Evolutionary conservation across 2,797 vertebrate genomes (phyloP), one percentile per base, ranked within the genome.

Genomic region (Oceanodroma leucorhoa): DNA sequence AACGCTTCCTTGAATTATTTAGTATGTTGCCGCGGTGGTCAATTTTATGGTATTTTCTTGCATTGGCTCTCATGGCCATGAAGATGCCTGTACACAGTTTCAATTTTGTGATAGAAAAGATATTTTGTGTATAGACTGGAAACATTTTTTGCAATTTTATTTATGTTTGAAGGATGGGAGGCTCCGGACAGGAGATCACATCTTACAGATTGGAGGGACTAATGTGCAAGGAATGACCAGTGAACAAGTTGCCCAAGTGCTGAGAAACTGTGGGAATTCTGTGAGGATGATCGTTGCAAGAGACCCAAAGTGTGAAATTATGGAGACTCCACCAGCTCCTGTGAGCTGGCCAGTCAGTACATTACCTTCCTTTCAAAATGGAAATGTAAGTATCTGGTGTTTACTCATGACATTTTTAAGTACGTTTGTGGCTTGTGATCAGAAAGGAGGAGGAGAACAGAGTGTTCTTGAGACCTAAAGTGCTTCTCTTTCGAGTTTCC

Each of bases 201-300:
- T 99, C 97, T 95, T 99, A 26, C 97, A 98, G 85, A 99, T 99
- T 26, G 99, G 99, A 51, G 96, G 96, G 21, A 99, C 98, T n/a
- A 98, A 99, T 32, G 99, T 99, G 20, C 98, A 97, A 22, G 99
- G 99, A 24, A 98, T 99, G 98, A 98, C 85, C 96, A 99, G 99
- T 5, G 99, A 99, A 93, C 99, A 99, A 94, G 99, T 99, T 10
- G 99, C 99, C 8, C 98, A 98, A 80, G 99, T 99, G 82, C 97
- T 99, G 86, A 99, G 99, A 89, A 98, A 97, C 43, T 99, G 99
- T 20, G 99, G 99, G 55, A 99, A 98, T 94, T 97, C 95, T 2
- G 99, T 99, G 67, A 97, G 97, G 91, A 99, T 99, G 99, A 94
- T 99, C 1, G 97, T 99, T 8, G 99, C 99, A 6, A 98, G 99